Evolutionary conservation across 2,888 invertebrate species (phyloP), one percentile per base, ranked within the genome.

Genomic region (Lobophora halterata): DNA sequence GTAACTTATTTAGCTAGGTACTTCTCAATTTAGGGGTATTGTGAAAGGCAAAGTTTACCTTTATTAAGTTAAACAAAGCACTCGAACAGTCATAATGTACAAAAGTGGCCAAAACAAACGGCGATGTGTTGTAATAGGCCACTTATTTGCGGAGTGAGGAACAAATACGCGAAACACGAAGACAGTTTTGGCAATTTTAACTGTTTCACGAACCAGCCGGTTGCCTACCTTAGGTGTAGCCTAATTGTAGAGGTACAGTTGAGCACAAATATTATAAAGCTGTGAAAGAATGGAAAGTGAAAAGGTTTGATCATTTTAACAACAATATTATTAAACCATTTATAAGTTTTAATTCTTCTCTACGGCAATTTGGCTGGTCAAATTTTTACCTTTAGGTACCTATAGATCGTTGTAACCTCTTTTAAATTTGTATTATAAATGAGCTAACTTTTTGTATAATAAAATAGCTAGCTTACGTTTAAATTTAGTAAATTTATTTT

Each of bases 181-280:
- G 32, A 38, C 35, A 27, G 26, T 46, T 40, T 29, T 29, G 35
- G 28, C 30, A 41, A 39, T 37, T 44, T 20, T 30, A 33, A 29
- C 38, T 35, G 42, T 39, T 39, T 45, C 36, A 40, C 32, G 34
- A 30, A 20, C 12, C 16, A 9, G 19, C 36, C 35, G 28, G 32
- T 32, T 43, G 32, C n/a, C n/a, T 33, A 33, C 24, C 25, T 24
- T n/a, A n/a, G n/a, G 7, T 21, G 12, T 18, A 9, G 25, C 25
- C 13, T 13, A n/a, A n/a, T n/a, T n/a, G n/a, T n/a, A n/a, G 3
- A 13, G 25, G 13, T 12, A 7, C 12, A 13, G 8, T 10, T n/a
- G n/a, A n/a, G n/a, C n/a, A 18, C 17, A 32, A 32, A 24, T 6
- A 8, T 18, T 9, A 33, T 33, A 33, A 30, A 30, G 13, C 14